phyloP scores from a whole-genome alignment of 2,888 invertebrate species.

The Tetranychus truncatus region DNA sequence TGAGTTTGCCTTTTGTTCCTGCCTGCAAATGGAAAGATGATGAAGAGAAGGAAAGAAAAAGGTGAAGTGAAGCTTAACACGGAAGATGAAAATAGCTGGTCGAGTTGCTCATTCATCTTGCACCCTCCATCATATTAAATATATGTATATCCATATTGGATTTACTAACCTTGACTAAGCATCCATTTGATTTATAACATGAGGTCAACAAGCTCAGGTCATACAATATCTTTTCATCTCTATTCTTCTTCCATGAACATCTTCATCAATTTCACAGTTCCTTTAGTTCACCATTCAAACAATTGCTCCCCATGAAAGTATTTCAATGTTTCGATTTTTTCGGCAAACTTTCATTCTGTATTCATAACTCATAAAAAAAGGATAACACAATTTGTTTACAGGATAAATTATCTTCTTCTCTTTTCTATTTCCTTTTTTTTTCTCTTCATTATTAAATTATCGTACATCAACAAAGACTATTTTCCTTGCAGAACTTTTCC shows the following conservation, averaged over 20 bases:
- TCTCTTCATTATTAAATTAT: neutral
- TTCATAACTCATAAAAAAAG: neutral
- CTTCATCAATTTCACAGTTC: neutral
- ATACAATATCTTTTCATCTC: neutral
- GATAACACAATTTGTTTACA: neutral
- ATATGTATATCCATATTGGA: neutral
- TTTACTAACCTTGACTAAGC: neutral
- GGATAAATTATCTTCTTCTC: neutral
- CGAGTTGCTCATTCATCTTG: neutral
- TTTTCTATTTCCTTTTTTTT: neutral
- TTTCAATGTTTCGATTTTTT: neutral
- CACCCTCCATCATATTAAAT: neutral
- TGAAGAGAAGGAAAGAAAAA: neutral
- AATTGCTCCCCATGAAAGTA: neutral
- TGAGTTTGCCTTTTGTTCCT: neutral
- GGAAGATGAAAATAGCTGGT: neutral
- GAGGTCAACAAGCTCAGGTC: slow-evolving; percentile 1
- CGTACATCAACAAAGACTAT: neutral
- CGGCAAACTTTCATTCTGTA: neutral
- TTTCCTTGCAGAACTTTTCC: neutral
- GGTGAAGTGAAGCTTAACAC: too few relatives aligned
- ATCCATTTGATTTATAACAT: neutral
- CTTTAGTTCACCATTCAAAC: neutral
- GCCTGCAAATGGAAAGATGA: neutral
- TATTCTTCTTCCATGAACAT: neutral